Conservation (phyloP, 2,888 invertebrate genomes). For the Eutolmus rufibarbis region DNA sequence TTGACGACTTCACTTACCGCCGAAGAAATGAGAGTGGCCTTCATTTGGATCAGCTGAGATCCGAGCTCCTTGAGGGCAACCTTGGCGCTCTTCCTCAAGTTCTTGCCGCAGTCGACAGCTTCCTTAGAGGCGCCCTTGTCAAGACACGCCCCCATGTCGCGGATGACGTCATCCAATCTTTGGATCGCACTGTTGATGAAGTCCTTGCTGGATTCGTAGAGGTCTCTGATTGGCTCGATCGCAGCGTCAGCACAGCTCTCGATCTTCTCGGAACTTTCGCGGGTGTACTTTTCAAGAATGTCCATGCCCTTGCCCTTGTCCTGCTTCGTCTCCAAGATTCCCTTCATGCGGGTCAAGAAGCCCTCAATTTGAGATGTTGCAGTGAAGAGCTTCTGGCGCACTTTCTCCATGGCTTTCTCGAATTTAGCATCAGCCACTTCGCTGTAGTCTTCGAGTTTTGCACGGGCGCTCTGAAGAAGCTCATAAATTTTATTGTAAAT, state of each 20-base stretch:
- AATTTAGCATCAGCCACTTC: neutral
- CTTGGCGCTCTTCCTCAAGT: neutral
- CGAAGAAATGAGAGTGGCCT: neutral
- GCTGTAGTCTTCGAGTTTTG: neutral
- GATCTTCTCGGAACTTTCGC: neutral
- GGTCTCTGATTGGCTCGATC: neutral
- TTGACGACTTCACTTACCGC: neutral
- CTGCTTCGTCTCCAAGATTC: neutral
- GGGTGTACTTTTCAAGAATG: neutral
- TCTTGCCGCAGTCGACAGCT: neutral
- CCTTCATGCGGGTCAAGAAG: neutral
- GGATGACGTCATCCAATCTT: neutral
- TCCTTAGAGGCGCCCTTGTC: neutral
- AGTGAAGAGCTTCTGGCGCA: neutral
- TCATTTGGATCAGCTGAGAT: neutral
- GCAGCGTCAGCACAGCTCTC: conserved; percentile 1
- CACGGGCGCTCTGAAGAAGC: neutral
- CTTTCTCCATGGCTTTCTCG: neutral
- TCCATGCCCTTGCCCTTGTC: neutral
- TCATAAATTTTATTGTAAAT: conserved; percentile 14
- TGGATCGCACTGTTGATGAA: neutral
- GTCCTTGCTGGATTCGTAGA: neutral
- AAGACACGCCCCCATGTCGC: neutral
- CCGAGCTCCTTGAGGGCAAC: neutral
- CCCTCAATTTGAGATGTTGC: neutral